Evolutionary conservation across 2,888 invertebrate genomes (phyloP), one percentile per base, ranked within the genome.

Genomic region (Caenorhabditis sp.): DNA sequence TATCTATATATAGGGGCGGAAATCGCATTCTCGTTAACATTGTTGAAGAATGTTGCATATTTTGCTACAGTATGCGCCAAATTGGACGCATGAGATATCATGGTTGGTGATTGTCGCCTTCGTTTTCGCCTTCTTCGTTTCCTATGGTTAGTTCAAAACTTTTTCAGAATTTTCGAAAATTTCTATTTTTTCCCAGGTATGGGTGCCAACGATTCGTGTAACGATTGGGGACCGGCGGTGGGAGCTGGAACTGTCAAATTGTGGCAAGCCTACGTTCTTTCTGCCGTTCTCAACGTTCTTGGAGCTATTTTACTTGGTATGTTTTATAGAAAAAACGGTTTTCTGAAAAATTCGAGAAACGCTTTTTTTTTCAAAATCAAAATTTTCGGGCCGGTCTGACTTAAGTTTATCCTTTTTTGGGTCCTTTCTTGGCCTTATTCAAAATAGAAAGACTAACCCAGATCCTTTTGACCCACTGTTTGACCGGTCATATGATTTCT

Each of bases 261-360:
- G 24, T 77, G 75, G 75, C 81, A 81, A 89, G 99, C 99, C 27
- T 99, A 97, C 88, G 91, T 95, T 77, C 91, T 99, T 84, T 99
- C 96, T 17, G 95, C 96, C 1, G 91, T 99, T 84, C 97, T 97
- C 89, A 97, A 99, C 90, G 93, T 96, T 75, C 92, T 94, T 23
- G 99, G 99, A 62, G 94, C 97, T 63, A 92, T 96, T 79, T 91
- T 97, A 60, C 93, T 99, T 87, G 95, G 81, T 81, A 21, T 51
- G 69, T 58, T 2, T 31, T n/a, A n/a, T n/a, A n/a, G n/a, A n/a
- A n/a, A n/a, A n/a, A n/a, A n/a, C n/a, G n/a, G n/a, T n/a, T n/a
- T n/a, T n/a, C n/a, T n/a, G n/a, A n/a, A n/a, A n/a, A n/a, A n/a
- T n/a, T n/a, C n/a, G n/a, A n/a, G n/a, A n/a, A n/a, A n/a, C n/a